Evolutionary conservation across 2,888 invertebrate genomes (phyloP).

Genomic region (Mechanitis messenoides): DNA sequence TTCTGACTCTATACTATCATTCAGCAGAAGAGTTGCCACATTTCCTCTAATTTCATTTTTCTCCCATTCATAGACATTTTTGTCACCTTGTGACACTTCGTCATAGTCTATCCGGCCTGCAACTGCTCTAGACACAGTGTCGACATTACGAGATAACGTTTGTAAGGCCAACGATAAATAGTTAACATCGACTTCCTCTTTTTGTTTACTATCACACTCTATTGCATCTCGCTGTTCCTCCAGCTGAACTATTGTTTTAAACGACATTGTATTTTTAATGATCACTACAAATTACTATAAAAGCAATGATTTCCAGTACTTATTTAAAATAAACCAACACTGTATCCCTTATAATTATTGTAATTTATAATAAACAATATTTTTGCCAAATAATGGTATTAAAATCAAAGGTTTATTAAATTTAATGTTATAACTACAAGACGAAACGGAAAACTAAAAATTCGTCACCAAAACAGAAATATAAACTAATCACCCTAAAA

Average conservation of each 20-base stretch:
- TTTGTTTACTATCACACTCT: slow-evolving; percentile 18
- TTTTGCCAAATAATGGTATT: too few species aligned
- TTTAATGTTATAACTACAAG: slow-evolving; percentile 4
- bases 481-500: slow-evolving; percentile 15
- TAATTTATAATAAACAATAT: too few species aligned
- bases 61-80: slow-evolving; percentile 11
- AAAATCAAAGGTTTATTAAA: too few species aligned
- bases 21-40: neutral
- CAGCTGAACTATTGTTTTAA: slow-evolving; percentile 29
- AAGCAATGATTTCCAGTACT: neutral
- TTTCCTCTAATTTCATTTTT: neutral
- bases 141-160: slow-evolving; percentile 17
- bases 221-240: slow-evolving; percentile 13
- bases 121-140: slow-evolving; percentile 13
- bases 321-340: too few species aligned
- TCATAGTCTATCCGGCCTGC: slow-evolving; percentile 12
- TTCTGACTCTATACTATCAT: neutral
- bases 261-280: slow-evolving; percentile 42
- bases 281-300: slow-evolving; percentile 10
- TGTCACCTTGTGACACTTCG: slow-evolving; percentile 17
- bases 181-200: slow-evolving; percentile 23
- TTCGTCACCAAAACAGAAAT: slow-evolving; percentile 10
- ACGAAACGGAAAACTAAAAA: slow-evolving; percentile 25
- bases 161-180: slow-evolving; percentile 20
- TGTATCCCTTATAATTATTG: too few species aligned